phyloP scores from a whole-genome alignment of 2,888 invertebrate species.

The Spilarctia lutea region DNA sequence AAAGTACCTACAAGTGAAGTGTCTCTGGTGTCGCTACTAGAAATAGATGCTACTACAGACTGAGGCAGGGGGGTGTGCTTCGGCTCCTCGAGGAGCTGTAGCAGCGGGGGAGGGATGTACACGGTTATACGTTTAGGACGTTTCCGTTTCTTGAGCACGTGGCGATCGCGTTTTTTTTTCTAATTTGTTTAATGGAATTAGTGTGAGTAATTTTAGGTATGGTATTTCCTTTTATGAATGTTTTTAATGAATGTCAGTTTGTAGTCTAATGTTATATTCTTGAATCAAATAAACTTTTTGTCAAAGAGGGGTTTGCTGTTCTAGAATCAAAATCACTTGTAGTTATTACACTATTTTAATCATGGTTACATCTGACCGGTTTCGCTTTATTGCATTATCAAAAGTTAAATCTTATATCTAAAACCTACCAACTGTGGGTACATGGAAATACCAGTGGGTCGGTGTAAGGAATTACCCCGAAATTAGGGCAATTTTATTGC shows the following conservation, averaged over 20 bases:
- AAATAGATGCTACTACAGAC: conserved; percentile 72
- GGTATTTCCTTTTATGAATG: conserved; percentile 35
- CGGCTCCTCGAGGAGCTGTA: conserved; percentile 17
- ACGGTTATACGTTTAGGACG: conserved; percentile 24
- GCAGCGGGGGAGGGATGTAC: conserved; percentile 19
- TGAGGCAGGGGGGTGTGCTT: conserved; percentile 47
- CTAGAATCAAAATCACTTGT: no score
- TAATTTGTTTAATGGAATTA: conserved; percentile 39
- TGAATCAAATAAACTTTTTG: not conserved
- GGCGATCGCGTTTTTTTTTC: conserved; percentile 62
- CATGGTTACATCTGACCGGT: no score
- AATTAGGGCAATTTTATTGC: no score
- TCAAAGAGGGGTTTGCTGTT: no score
- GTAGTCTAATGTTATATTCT: not conserved
- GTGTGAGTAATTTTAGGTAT: conserved; percentile 41
- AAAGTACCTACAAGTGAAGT: conserved; percentile 79
- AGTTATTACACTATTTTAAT: no score
- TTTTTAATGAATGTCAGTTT: conserved; percentile 4
- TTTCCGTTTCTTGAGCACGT: conserved; percentile 26
- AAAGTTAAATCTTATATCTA: no score
- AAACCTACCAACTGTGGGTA: no score
- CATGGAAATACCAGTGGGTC: no score
- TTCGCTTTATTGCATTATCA: no score
- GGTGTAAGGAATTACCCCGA: no score
- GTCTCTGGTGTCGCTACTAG: conserved; percentile 72